A percentile compares a stretch with the other conserved stretches of the same genome.
These are phyloP conservation scores for Chloroceryle aenea DNA, from an alignment of 2,113 vertebrate species.

Conservation along the genomic window DNA sequence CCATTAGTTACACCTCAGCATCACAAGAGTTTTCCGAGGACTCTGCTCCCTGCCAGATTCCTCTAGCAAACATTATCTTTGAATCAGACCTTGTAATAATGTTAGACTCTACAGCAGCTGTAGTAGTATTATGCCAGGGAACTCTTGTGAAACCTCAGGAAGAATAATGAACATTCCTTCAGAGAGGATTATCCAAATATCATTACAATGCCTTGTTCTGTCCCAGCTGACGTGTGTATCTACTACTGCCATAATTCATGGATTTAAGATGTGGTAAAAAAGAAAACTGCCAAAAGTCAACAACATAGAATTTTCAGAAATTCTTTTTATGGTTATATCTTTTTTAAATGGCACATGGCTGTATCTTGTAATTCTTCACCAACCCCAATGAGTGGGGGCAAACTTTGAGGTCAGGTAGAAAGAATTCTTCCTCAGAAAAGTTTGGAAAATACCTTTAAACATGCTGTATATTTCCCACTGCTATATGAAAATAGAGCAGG, in stretches of 20 bases:
- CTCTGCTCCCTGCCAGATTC: conserved; percentile 25
- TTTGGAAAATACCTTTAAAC: not conserved
- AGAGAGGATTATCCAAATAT: conserved; percentile 41
- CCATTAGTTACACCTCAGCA: not conserved
- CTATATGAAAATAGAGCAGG: not conserved
- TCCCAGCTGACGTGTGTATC: not conserved
- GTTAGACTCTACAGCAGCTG: conserved; percentile 55
- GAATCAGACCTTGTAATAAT: conserved; percentile 60
- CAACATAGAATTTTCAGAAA: not conserved
- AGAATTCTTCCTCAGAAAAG: not conserved
- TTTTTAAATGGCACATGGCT: not conserved
- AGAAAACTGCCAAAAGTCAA: not conserved
- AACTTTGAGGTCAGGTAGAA: not conserved
- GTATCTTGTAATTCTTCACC: not conserved
- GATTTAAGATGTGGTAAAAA: not conserved
- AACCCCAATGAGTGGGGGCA: not conserved
- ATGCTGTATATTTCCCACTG: not conserved
- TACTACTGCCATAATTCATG: not conserved
- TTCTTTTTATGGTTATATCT: not conserved
- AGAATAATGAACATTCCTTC: conserved; percentile 48
- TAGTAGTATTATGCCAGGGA: conserved; percentile 55
- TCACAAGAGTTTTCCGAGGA: conserved; percentile 30
- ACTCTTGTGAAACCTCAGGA: conserved; percentile 58
- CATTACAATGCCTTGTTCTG: conserved; percentile 2
- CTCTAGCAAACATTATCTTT: conserved; percentile 37